phyloP scores from a whole-genome alignment of 1,140 invertebrate species.

The Galendromus occidentalis region DNA sequence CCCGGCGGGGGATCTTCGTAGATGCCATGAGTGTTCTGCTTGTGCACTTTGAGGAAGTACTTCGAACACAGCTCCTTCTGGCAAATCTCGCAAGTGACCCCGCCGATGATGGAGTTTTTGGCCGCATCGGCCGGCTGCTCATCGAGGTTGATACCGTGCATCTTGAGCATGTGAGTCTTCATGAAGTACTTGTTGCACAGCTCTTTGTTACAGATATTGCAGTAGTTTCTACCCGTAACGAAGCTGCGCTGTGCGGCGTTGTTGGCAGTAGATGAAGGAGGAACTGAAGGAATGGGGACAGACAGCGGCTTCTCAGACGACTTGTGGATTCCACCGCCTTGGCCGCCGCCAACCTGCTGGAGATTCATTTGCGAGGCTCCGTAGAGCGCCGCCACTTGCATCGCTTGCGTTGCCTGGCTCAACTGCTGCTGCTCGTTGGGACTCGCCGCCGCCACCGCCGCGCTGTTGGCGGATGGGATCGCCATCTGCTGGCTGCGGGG shows the following conservation, averaged over 20 bases:
- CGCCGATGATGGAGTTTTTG: constrained; percentile 66
- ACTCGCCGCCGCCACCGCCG: constrained; percentile 1
- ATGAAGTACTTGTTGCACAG: constrained; percentile 99
- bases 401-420: constrained; percentile 7
- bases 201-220: constrained; percentile 98
- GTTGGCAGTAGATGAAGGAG: constrained; percentile 14
- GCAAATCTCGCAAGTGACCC: constrained; percentile 85
- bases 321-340: constrained; percentile 8
- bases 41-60: constrained; percentile 88
- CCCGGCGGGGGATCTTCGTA: constrained; percentile 37
- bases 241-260: constrained; percentile 23
- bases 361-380: not conserved
- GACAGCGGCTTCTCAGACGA: constrained; percentile 11
- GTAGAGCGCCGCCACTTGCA: constrained; percentile 11
- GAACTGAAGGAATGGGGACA: constrained; percentile 11
- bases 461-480: not conserved
- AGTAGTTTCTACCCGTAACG: constrained; percentile 52
- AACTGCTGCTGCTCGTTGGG: constrained; percentile 9
- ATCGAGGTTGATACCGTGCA: constrained; percentile 85
- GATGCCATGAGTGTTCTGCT: constrained; percentile 92
- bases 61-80: constrained; percentile 94
- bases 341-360: not conserved
- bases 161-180: constrained; percentile 97
- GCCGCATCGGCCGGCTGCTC: constrained; percentile 33
- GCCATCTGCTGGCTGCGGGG: not conserved